Evolutionary conservation across 2,888 invertebrate genomes (phyloP).

Genomic region (Suillia variegata): DNA sequence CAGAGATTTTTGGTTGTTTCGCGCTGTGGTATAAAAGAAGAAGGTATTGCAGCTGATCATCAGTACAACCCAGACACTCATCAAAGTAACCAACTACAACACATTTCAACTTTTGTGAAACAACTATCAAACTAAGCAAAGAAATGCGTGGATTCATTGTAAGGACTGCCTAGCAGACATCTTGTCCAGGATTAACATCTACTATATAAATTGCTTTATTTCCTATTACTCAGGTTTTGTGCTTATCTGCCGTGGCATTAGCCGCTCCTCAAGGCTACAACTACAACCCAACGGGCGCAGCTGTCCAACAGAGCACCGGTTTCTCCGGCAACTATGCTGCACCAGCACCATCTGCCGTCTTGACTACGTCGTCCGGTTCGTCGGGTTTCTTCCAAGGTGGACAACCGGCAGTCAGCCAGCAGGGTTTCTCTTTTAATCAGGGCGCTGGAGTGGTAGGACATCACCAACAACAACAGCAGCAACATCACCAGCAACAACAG

Average conservation of each 20-base stretch:
- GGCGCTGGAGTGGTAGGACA: conserved; percentile 12
- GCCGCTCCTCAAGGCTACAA: conserved; percentile 59
- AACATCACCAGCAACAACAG: conserved; percentile 36
- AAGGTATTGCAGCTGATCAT: conserved; percentile 34
- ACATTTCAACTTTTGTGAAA: conserved; percentile 30
- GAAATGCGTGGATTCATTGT: conserved; percentile 60
- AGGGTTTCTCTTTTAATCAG: conserved; percentile 11
- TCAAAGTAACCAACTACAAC: conserved; percentile 36
- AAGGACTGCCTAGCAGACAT: conserved; percentile 32
- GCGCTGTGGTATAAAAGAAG: conserved; percentile 45
- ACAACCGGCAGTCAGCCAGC: conserved; percentile 25
- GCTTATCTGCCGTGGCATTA: conserved; percentile 49
- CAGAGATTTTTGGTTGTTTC: neutral
- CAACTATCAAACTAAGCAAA: conserved; percentile 43
- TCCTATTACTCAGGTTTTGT: conserved; percentile 44
- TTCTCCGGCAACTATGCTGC: conserved; percentile 28
- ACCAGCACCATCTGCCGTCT: conserved; percentile 8
- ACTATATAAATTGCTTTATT: neutral
- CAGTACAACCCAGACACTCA: conserved; percentile 44
- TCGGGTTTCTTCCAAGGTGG: conserved; percentile 32
- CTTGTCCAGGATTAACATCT: conserved; percentile 18
- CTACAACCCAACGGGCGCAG: conserved; percentile 44
- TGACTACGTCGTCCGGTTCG: neutral
- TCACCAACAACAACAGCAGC: conserved; percentile 29
- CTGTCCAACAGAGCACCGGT: conserved; percentile 21